These are phyloP conservation scores for Phalangium opilio DNA, from an alignment of 2,888 invertebrate genomes.

Conservation along the genomic window DNA sequence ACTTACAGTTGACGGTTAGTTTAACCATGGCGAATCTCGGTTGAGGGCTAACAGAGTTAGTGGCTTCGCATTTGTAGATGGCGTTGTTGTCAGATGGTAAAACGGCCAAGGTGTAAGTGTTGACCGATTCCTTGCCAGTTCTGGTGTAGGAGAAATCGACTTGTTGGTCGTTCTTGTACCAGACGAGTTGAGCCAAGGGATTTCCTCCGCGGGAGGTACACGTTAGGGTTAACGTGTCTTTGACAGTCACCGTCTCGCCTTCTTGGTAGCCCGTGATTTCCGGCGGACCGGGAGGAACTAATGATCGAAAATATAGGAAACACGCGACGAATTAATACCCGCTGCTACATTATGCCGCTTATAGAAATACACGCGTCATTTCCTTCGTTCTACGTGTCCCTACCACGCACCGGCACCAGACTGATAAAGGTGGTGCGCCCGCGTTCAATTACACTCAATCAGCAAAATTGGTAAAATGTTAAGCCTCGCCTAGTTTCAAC, in stretches of 20 bases:
- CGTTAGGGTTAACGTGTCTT: conserved; percentile 72
- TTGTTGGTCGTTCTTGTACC: conserved; percentile 85
- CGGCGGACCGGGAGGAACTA: conserved; percentile 84
- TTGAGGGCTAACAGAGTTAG: conserved; percentile 28
- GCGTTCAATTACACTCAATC: too few relatives aligned
- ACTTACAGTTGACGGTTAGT: conserved; percentile 83
- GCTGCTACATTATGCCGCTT: too few relatives aligned
- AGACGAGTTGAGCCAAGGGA: conserved; percentile 84
- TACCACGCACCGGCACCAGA: too few relatives aligned
- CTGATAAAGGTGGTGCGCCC: too few relatives aligned
- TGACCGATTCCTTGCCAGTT: conserved; percentile 66
- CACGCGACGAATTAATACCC: too few relatives aligned
- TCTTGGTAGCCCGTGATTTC: conserved; percentile 83
- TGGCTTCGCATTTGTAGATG: conserved; percentile 77
- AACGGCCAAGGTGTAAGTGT: conserved; percentile 74
- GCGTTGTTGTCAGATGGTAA: conserved; percentile 86
- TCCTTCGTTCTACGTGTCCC: too few relatives aligned
- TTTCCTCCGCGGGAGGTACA: conserved; percentile 92
- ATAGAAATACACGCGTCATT: too few relatives aligned
- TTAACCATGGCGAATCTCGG: conserved; percentile 22
- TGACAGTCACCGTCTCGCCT: conserved; percentile 69
- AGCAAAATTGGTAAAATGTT: too few relatives aligned
- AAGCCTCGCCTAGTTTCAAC: too few relatives aligned
- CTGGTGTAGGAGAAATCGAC: conserved; percentile 72
- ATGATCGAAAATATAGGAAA: conserved; percentile 4